A percentile compares a stretch with the other conserved stretches of the same genome.
phyloP scores from a whole-genome alignment of 1,140 invertebrate genomes.

The Drosophila ogumai region DNA sequence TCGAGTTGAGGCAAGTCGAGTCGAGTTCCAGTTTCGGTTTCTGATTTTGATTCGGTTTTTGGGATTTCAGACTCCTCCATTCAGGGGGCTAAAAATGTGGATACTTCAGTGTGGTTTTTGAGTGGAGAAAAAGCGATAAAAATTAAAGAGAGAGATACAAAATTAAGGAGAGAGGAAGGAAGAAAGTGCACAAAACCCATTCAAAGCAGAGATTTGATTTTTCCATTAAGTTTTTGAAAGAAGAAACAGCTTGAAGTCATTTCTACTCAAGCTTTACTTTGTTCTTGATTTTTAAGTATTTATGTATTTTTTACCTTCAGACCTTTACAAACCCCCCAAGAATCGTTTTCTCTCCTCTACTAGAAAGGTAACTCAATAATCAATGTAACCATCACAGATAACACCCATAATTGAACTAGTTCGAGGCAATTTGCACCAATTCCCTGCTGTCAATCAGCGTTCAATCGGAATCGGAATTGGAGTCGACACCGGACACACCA shows the following conservation, averaged over 20 bases:
- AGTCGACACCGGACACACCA: slow-evolving; percentile 30
- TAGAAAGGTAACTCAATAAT: slow-evolving; percentile 2
- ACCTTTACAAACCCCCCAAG: not conserved
- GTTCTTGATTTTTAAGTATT: not conserved
- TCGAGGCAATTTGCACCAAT: slow-evolving; percentile 35
- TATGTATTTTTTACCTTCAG: not conserved
- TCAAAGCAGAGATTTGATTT: not conserved
- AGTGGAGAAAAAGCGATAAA: slow-evolving; percentile 8
- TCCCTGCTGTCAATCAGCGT: slow-evolving; percentile 42
- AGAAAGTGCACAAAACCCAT: slow-evolving; percentile 5
- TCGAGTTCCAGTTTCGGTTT: slow-evolving; percentile 14
- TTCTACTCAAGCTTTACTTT: not conserved
- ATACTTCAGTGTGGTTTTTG: slow-evolving; percentile 9
- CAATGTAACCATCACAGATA: slow-evolving; percentile 17
- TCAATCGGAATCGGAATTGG: slow-evolving; percentile 36
- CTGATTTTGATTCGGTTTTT: slow-evolving; percentile 11
- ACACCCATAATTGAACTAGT: slow-evolving; percentile 33
- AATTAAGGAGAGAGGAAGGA: not conserved
- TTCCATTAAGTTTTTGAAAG: not conserved
- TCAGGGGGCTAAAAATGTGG: not conserved
- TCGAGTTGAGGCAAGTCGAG: slow-evolving; percentile 48
- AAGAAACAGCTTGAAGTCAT: not conserved
- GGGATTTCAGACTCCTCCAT: slow-evolving; percentile 16
- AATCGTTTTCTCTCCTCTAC: not conserved
- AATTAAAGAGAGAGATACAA: slow-evolving; percentile 12